Base-by-base conservation (phyloP, 2,113 vertebrate species). In the Odocoileus hemionus region DNA sequence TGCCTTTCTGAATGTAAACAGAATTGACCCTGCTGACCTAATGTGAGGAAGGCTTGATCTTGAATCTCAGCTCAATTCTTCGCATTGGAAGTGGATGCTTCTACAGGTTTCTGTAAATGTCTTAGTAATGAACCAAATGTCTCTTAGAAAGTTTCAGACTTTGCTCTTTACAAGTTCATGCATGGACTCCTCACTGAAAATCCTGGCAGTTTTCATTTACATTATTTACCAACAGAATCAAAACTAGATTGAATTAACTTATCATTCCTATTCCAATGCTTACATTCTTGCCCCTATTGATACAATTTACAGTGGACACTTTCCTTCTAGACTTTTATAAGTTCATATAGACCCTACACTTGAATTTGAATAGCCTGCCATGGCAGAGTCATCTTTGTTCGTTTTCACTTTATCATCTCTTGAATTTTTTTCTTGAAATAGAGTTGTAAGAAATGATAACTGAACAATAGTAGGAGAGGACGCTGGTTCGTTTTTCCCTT, bases 301-400 rank as follows among this genome's bases (percentile, higher is more conserved):
- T 47, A 36, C 3, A 54, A 70, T 39, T 84, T 54, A 58, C 12
- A 54, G 89, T 30, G 1, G 8, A 36, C 0, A 89, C 83, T 91
- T 91, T 61, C 33, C 21, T 43, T 74, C 26, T 43, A 33, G 19
- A 11, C 11, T 57, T 19, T 12, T 47, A 50, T 74, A 11, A 33
- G 15, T 64, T 61, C 33, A 60, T 3, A 7, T 54, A 79, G 12
- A 54, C 33, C 0, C 1, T 23, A 33, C 5, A 25, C 88, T 43
- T 96, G 61, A 78, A 90, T 61, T 89, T 94, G 21, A 96, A 89
- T 15, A 95, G 12, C 7, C 5, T 47, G 2, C 50, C 13, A 61
- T 15, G 74, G 55, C 6, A 70, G 7, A 36, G 64, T 64, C 3
- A 52, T 33, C 16, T 79, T 86, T 36, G 10, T 79, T 86, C 86